Conservation (phyloP, 2,113 vertebrate species). For the Anarhynchus alexandrinus region DNA sequence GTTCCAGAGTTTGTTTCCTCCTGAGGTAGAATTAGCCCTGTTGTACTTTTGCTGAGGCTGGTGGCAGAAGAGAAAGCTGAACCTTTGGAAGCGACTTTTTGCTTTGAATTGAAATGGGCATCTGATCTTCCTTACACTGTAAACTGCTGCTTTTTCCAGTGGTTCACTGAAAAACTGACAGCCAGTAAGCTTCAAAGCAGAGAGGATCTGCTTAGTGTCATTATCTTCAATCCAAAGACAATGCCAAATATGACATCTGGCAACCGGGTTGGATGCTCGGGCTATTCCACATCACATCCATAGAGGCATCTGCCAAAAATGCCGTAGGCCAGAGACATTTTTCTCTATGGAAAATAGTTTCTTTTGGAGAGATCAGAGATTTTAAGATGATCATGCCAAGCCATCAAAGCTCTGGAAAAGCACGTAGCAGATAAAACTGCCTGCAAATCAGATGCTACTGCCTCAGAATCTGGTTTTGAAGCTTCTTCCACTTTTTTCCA, state of each 20-base stretch:
- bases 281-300: constrained; percentile 36
- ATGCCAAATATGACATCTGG: constrained; percentile 61
- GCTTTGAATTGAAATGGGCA: neutral
- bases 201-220: constrained; percentile 58
- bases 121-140: neutral
- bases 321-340: constrained; percentile 24
- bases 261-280: constrained; percentile 41
- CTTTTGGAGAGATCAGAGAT: constrained; percentile 57
- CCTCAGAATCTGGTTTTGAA: constrained; percentile 26
- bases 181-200: constrained; percentile 58
- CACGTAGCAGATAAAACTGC: constrained; percentile 47
- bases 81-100: neutral
- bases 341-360: constrained; percentile 34
- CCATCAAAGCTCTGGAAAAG: constrained; percentile 35
- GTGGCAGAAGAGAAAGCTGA: neutral
- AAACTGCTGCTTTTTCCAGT: constrained; percentile 13
- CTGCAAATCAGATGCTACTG: constrained; percentile 53
- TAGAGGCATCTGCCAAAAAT: constrained; percentile 37
- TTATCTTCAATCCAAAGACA: constrained; percentile 13
- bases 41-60: neutral
- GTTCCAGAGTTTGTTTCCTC: neutral
- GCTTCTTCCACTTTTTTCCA: constrained; percentile 40
- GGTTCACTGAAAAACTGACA: constrained; percentile 23
- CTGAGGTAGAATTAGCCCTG: neutral
- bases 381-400: constrained; percentile 26